These are phyloP conservation scores for Amphipyra berbera DNA, from an alignment of 2,888 invertebrate species.

Conservation along the genomic window DNA sequence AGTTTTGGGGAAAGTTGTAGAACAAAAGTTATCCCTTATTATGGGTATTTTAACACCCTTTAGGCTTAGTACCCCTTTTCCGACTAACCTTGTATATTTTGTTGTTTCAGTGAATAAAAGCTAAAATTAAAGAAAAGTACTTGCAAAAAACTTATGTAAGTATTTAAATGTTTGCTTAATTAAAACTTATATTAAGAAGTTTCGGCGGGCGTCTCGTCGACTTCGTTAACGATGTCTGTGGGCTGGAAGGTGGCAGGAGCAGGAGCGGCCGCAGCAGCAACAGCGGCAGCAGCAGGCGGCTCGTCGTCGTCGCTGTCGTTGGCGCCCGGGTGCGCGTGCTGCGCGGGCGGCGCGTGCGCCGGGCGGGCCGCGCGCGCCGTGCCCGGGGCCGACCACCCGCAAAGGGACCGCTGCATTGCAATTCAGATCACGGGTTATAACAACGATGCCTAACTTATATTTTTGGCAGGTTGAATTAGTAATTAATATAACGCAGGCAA, in stretches of 20 bases:
- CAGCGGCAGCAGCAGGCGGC: conserved; percentile 89
- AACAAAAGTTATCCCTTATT: too few relatives aligned
- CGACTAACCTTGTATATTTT: too few relatives aligned
- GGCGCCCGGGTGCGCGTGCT: conserved; percentile 89
- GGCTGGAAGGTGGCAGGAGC: conserved; percentile 70
- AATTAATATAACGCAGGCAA: background rate
- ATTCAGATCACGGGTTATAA: background rate
- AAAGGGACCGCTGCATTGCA: conserved; percentile 47
- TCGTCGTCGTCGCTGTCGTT: conserved; percentile 91
- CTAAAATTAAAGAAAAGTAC: conserved; percentile 7
- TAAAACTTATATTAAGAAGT: conserved; percentile 31
- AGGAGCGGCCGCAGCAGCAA: background rate
- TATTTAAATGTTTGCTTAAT: conserved; percentile 25
- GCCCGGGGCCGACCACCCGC: conserved; percentile 91
- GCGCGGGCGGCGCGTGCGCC: conserved; percentile 48
- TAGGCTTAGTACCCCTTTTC: too few relatives aligned
- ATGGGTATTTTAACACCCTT: too few relatives aligned
- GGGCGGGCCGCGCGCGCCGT: conserved; percentile 58
- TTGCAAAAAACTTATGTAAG: conserved; percentile 6
- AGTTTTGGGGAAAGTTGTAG: too few relatives aligned
- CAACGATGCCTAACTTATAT: background rate
- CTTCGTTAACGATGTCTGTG: conserved; percentile 88
- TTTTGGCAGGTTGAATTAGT: background rate
- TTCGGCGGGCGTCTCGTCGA: conserved; percentile 70
- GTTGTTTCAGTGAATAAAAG: background rate